These are phyloP conservation scores for Drosophila fungiperda DNA, from an alignment of 2,888 invertebrate genomes.

Conservation along the genomic window DNA sequence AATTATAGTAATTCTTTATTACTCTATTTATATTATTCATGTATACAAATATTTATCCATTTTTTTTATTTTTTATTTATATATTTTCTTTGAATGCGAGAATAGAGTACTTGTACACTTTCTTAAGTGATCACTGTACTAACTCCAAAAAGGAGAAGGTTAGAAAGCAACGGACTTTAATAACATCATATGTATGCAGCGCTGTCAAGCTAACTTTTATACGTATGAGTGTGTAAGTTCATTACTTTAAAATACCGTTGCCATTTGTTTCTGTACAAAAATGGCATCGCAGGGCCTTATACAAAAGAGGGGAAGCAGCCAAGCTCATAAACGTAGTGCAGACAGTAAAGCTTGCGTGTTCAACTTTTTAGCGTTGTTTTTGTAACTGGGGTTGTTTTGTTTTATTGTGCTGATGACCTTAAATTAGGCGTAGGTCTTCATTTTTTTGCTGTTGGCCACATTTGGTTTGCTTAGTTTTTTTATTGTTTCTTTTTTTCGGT, in stretches of 20 bases:
- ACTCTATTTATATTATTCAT: neutral
- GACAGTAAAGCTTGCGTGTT: constrained; percentile 66
- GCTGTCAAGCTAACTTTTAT: constrained; percentile 20
- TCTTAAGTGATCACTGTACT: neutral
- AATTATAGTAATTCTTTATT: neutral
- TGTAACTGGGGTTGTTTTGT: constrained; percentile 58
- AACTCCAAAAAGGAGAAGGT: neutral
- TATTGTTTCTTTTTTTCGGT: constrained; percentile 48
- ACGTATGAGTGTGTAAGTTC: constrained; percentile 21
- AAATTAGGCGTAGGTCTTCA: constrained; percentile 75
- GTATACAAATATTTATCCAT: neutral
- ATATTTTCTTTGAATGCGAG: neutral
- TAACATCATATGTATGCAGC: constrained; percentile 20
- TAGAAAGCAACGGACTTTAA: constrained; percentile 39
- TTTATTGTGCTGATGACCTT: constrained; percentile 83
- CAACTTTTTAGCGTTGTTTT: constrained; percentile 52
- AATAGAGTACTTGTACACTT: neutral
- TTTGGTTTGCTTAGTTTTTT: constrained; percentile 44
- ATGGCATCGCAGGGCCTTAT: constrained; percentile 59
- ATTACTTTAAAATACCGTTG: constrained; percentile 69
- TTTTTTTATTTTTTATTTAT: neutral
- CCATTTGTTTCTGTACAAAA: constrained; percentile 66
- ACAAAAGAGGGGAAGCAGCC: constrained; percentile 36
- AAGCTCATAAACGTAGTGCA: constrained; percentile 31
- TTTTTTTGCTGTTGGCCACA: constrained; percentile 50